Evolutionary conservation across 2,113 vertebrate genomes (phyloP), one percentile per base, ranked within the genome.

Genomic region (Mesitornis unicolor): DNA sequence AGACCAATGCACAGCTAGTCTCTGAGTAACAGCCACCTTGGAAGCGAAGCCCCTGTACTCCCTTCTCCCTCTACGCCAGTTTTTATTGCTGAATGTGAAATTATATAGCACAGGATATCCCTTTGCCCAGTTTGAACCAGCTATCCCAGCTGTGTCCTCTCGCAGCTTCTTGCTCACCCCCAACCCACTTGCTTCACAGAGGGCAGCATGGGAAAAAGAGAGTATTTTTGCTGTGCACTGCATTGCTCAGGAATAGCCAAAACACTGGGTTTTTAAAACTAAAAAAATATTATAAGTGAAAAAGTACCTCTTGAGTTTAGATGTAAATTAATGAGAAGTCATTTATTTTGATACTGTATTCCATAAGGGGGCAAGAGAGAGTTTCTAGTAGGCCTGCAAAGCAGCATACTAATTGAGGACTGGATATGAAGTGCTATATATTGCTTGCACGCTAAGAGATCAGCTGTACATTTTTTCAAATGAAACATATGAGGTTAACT

Each of bases 181-280:
- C 40, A 48, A 31, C 13, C 31, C n/a, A 36, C n/a, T 53, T 1
- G 3, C 33, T 63, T 75, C 51, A 11, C 1, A 0, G 51, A 0
- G 4, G 6, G 6, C 16, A 36, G 21, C 10, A 13, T 47, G 51
- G 26, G 25, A 35, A 40, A 59, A 61, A 67, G n/a, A n/a, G 10
- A n/a, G 28, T 11, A 22, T 57, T 71, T 77, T 50, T 59, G 43
- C 36, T 77, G 16, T n/a, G n/a, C 53, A 48, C 43, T 7, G 48
- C 31, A 33, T 56, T 63, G 22, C 59, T 71, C 20, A 11, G 43
- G 29, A 31, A 40, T 13, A 47, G 64, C 25, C n/a, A 65, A 33
- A 87, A 64, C 38, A 35, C 13, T 51, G 54, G n/a, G n/a, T n/a
- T n/a, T n/a, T n/a, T 61, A 70, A 74, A 81, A 57, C 18, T 31